Conservation (phyloP, 2,888 invertebrate species). For the Hecatera dysodea region DNA sequence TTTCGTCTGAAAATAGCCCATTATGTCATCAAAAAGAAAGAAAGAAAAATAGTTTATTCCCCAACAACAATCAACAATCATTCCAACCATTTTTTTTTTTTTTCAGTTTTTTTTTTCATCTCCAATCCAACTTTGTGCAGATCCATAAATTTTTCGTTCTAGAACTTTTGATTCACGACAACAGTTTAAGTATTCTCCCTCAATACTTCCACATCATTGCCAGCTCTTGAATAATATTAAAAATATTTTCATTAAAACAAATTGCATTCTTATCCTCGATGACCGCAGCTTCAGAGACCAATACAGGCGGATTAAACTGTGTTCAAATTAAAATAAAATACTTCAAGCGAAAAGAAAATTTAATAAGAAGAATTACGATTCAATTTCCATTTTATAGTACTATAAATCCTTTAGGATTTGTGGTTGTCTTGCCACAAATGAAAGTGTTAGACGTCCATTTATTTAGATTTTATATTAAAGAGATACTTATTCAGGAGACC, state of each 20-base stretch:
- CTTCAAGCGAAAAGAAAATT: slow-evolving; percentile 4
- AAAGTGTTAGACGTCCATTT: slow-evolving; percentile 12
- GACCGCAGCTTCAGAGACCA: slow-evolving; percentile 3
- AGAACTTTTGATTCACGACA: neutral
- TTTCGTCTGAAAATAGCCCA: too few relatives aligned
- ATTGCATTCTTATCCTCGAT: slow-evolving; percentile 1
- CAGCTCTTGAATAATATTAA: slow-evolving; percentile 27
- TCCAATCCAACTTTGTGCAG: neutral
- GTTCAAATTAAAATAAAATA: slow-evolving; percentile 10
- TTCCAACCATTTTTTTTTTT: too few relatives aligned
- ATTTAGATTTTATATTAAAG: slow-evolving; percentile 18
- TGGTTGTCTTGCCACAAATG: slow-evolving; percentile 4
- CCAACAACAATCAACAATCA: too few relatives aligned
- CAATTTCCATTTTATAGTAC: slow-evolving; percentile 27
- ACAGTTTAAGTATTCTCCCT: slow-evolving; percentile 6
- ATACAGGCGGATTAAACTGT: slow-evolving; percentile 23
- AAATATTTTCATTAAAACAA: slow-evolving; percentile 24
- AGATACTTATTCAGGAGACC: neutral
- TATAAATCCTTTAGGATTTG: slow-evolving; percentile 3
- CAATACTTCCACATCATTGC: neutral
- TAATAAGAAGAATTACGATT: slow-evolving; percentile 22
- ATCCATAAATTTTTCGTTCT: neutral
- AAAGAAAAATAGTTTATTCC: too few relatives aligned
- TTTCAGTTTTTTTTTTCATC: too few relatives aligned
- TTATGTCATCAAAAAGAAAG: too few relatives aligned